Evolutionary conservation across 2,113 vertebrate species (phyloP), one percentile per base, ranked within the genome.

Genomic region (Malurus cyaneus): DNA sequence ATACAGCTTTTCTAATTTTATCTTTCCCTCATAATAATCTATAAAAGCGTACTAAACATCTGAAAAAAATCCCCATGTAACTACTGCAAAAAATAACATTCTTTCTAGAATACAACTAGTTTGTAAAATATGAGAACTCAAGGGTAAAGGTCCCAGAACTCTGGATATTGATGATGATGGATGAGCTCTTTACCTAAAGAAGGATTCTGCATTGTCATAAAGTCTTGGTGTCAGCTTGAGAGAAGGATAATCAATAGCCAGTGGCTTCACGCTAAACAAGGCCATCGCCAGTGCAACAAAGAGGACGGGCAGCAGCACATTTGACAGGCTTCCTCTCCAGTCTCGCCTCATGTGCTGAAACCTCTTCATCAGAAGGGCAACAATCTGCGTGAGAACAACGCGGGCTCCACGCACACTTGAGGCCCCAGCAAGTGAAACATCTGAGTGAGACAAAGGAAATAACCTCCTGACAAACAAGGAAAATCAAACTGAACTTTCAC

Each of bases 221-320:
- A 97, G 94, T 41, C 97, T 93, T 7, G 97, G 97, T 4, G 94
- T 96, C 72, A 98, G 65, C 59, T 89, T 93, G 62, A 98, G 97
- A 25, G 97, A 90, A 59, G 96, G 97, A 80, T 97, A 98, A 25
- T 90, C 18, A 5, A 88, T 49, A 18, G 94, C 86, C 80, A 98
- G 57, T 0, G 98, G 97, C 46, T 97, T 97, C 80, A 98, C 97
- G 34, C 90, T 97, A 15, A 98, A 98, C 71, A 98, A 84, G n/a
- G 90, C 96, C 98, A 98, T 98, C 18, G 97, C 98, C 93, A 98
- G 70, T 20, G 97, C 97, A 82, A 98, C 97, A 36, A 98, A 97
- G 56, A 98, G 73, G 21, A 98, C 72, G 0, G 98, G 97, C 41
- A 98, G 88, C 41, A 98, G 84, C 53, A 98, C 69, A 8, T 83